Base-by-base conservation (phyloP, 2,888 invertebrate genomes). In the Ecliptopera silaceata region DNA sequence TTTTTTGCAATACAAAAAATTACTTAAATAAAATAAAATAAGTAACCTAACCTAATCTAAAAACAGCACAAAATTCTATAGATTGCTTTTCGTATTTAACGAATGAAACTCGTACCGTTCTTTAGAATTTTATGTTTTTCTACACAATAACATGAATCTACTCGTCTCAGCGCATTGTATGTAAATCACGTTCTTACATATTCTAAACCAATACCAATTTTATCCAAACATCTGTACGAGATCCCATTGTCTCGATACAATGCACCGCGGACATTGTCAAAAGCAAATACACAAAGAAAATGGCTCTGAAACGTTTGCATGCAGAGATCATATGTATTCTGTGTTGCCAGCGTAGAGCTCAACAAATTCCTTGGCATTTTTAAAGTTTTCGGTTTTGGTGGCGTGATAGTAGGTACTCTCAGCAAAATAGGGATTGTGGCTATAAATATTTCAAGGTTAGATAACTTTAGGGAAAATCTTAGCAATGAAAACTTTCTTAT, bases 231-330 rank as follows among this genome's bases (percentile, higher is more conserved):
- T 32, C 43, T 49, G 48, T 49, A 46, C 49, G 47, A 50, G 43
- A 59, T 59, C 50, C 46, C 54, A 50, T 50, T 54, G 36, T 54
- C 49, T 46, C 45, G 17, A 38, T 58, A 45, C 56, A 47, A 57
- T 49, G 54, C 50, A 54, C 36, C 50, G 50, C 44, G 41, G 52
- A 64, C 65, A 62, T 60, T 65, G 61, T 64, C 53, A 55, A 59
- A 61, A 59, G 62, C 38, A 58, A 64, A 61, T 61, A 49, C 51
- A 29, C 13, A 43, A 39, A 39, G 59, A 36, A 59, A 64, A 56
- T 47, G 45, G 44, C 18, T 38, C 42, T 22, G 55, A 51, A 59
- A 47, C 45, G 59, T 52, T 50, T 53, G 64, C 55, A 52, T 61
- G 36, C 53, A 29, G 38, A 58, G 56, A 58, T 62, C 57, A 56